Conservation (phyloP, 2,888 invertebrate genomes). For the Meliscaeva auricollis region DNA sequence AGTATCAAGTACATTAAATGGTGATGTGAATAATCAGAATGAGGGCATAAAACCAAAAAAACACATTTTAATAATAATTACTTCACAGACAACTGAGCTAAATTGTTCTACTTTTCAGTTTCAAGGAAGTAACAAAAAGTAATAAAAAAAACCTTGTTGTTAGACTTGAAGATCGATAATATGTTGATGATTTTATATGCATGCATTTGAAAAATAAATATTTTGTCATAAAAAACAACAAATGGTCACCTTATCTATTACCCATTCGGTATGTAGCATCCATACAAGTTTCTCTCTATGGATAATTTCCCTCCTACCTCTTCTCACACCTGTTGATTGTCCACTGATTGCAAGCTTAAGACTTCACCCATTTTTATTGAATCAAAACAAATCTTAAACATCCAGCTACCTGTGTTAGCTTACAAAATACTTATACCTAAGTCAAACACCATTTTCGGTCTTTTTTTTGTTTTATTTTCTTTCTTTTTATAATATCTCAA, state of each 20-base stretch:
- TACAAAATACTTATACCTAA: slow-evolving; percentile 49
- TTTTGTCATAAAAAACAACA: not conserved
- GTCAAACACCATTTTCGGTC: slow-evolving; percentile 59
- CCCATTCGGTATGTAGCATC: not conserved
- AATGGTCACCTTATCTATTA: not conserved
- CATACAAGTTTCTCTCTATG: not conserved
- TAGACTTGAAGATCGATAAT: too few species aligned
- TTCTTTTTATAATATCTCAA: not conserved
- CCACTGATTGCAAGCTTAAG: slow-evolving; percentile 56
- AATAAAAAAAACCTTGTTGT: too few species aligned
- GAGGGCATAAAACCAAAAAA: too few species aligned
- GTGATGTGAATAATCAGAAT: too few species aligned
- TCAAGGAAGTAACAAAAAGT: too few species aligned
- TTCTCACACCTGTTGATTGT: not conserved
- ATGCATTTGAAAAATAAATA: not conserved
- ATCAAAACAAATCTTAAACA: slow-evolving; percentile 72
- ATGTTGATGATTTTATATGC: too few species aligned
- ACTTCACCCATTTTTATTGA: slow-evolving; percentile 72
- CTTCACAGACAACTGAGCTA: too few species aligned
- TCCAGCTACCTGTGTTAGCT: slow-evolving; percentile 76
- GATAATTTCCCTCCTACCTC: not conserved
- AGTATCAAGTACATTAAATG: too few species aligned
- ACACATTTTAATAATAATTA: too few species aligned
- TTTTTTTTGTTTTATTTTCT: slow-evolving; percentile 48
- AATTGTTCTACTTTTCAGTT: too few species aligned